A percentile compares a stretch with the other conserved stretches of the same genome.
Evolutionary conservation across 2,113 vertebrate genomes (phyloP).

Genomic region (Lathamus discolor): DNA sequence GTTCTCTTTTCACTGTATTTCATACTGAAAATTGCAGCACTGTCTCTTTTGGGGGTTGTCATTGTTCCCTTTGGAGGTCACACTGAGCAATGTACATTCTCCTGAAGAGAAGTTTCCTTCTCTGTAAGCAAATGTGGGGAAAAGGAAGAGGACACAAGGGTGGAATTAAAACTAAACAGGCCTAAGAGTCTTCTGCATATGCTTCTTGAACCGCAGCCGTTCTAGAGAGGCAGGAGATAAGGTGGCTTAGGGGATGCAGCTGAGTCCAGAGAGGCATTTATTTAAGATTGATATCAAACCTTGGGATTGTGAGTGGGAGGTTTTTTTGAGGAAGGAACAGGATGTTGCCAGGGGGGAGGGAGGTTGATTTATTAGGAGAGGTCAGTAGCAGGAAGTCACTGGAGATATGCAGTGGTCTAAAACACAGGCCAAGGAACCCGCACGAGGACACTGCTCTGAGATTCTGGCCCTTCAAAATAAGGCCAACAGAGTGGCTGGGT

Average conservation of each 20-base stretch:
- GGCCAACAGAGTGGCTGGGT: conserved; percentile 35
- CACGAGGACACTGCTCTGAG: not conserved
- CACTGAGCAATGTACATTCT: not conserved
- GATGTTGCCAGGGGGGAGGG: conserved; percentile 71
- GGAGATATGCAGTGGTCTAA: conserved; percentile 14
- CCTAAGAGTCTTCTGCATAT: not conserved
- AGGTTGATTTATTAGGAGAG: conserved; percentile 41
- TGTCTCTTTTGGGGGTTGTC: not conserved
- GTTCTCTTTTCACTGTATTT: not conserved
- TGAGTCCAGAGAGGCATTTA: conserved; percentile 60
- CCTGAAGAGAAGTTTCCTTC: not conserved
- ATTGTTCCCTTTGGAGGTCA: not conserved
- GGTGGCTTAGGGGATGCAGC: conserved; percentile 53
- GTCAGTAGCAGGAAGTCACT: conserved; percentile 60
- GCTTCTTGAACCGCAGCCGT: conserved; percentile 56
- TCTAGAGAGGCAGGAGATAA: conserved; percentile 64
- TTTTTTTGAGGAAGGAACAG: conserved; percentile 59
- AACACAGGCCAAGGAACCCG: not conserved
- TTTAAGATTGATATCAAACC: conserved; percentile 74
- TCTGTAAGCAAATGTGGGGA: not conserved
- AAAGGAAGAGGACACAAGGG: not conserved
- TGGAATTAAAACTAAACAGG: conserved; percentile 49
- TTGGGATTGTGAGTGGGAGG: conserved; percentile 68
- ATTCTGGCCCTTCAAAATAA: not conserved
- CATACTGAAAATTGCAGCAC: not conserved